Evolutionary conservation across 2,113 vertebrate species (phyloP).

Genomic region (Engraulis encrasicolus): DNA sequence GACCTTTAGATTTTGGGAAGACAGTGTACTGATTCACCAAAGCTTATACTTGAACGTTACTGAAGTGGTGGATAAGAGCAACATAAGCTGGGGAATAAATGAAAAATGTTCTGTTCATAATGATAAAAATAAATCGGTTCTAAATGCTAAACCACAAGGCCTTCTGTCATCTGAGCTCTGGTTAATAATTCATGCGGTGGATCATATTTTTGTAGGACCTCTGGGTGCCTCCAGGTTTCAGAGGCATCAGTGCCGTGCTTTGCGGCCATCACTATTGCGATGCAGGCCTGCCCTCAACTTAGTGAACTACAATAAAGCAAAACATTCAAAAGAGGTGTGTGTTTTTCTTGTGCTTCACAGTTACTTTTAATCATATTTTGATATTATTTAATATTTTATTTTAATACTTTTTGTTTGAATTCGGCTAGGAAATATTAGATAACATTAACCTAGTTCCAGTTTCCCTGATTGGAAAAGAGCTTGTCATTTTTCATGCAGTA

Average conservation of each 20-base stretch:
- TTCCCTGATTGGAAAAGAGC: too few relatives aligned
- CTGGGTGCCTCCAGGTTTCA: background rate
- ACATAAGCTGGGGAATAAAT: background rate
- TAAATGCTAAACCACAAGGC: background rate
- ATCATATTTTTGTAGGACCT: background rate
- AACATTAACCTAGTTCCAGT: too few relatives aligned
- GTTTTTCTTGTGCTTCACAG: too few relatives aligned
- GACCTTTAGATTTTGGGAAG: background rate
- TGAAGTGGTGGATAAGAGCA: background rate
- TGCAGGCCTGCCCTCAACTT: constrained; percentile 26
- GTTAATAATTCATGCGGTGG: background rate
- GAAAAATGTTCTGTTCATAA: background rate
- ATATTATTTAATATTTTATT: too few relatives aligned
- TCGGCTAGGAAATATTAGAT: too few relatives aligned
- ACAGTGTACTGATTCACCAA: background rate
- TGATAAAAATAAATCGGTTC: background rate
- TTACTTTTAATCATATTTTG: too few relatives aligned
- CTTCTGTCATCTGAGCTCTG: background rate
- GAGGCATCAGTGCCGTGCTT: background rate
- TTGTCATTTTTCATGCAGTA: too few relatives aligned
- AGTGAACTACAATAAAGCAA: too few relatives aligned
- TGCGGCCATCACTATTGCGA: background rate
- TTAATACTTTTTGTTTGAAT: too few relatives aligned
- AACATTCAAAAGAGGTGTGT: too few relatives aligned
- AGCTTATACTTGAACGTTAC: background rate